Percentiles rank a stretch among this genome's conserved stretches.
These are phyloP conservation scores for Ischnura elegans DNA, from an alignment of 2,888 invertebrate species.

Conservation along the genomic window DNA sequence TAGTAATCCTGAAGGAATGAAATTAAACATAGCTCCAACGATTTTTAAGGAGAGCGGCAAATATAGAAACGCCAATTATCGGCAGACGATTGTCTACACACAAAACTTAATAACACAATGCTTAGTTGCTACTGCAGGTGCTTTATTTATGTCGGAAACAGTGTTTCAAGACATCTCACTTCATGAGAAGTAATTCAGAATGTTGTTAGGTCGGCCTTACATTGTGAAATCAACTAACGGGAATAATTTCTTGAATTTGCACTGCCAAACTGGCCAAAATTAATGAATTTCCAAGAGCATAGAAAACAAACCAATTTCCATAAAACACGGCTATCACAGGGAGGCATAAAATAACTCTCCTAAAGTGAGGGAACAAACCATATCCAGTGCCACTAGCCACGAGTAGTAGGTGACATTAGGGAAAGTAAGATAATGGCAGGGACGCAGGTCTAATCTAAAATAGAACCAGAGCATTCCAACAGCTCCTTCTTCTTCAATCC, in stretches of 20 bases:
- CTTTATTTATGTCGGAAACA: no score
- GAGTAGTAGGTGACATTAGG: background rate
- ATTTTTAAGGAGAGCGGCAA: no score
- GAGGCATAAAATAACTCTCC: background rate
- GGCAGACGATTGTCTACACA: no score
- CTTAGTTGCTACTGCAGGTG: no score
- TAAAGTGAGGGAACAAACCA: background rate
- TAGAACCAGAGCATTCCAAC: background rate
- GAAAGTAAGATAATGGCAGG: background rate
- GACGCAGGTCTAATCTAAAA: background rate
- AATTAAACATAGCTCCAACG: no score
- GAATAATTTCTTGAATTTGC: no score
- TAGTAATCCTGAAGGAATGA: no score
- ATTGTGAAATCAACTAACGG: no score
- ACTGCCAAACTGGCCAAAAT: no score
- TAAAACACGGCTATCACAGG: background rate
- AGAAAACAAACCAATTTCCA: background rate
- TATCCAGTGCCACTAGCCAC: background rate
- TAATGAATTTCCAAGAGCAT: background rate
- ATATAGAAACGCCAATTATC: no score
- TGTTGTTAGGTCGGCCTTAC: no score
- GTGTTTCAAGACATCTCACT: background rate
- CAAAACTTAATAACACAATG: no score
- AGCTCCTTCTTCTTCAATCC: background rate
- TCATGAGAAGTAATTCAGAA: background rate